Evolutionary conservation across 2,797 vertebrate genomes (phyloP), one percentile per base, ranked within the genome.

Genomic region (Anabacerthia variegaticeps): DNA sequence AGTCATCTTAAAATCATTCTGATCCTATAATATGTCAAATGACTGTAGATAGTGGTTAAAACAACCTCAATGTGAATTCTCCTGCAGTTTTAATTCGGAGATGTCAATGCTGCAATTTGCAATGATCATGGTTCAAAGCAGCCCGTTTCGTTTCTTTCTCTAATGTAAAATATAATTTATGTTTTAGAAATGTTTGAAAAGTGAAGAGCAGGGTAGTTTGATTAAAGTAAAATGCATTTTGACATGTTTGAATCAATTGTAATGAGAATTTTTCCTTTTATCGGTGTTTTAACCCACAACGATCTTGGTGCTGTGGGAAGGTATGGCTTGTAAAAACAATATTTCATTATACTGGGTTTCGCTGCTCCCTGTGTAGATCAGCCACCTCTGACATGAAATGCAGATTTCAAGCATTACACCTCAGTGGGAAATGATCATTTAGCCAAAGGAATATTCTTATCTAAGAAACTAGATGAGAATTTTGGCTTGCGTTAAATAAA

Each of bases 181-280:
- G 65, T 81, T 97, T 97, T 94, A 94, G 89, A 87, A 95, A 92
- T 86, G 80, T 96, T 95, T 96, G 79, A 89, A 91, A 93, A 95
- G 91, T 52, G 56, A 81, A 77, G 89, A 80, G 59, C 81, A 95
- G 76, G n/a, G 78, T 83, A 95, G 68, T 88, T 89, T 95, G 92
- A 91, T 91, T 95, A 88, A 94, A 79, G 48, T 83, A 85, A 95
- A 95, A 97, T 89, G 44, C 88, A 73, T 95, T 96, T 96, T 93
- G 94, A 95, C 85, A 43, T 87, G 72, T 90, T 82, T 61, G 76
- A 89, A 94, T 95, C 88, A 85, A 74, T 87, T 79, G 73, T 93
- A 96, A 96, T 82, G 88, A 95, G 72, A 73, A 67, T 82, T 77
- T 83, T 76, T 85, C 20, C 44, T 89, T 96, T 93, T 91, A 69